Evolutionary conservation across 2,797 vertebrate species (phyloP).

Genomic region (Poeciliopsis paucimaculata): DNA sequence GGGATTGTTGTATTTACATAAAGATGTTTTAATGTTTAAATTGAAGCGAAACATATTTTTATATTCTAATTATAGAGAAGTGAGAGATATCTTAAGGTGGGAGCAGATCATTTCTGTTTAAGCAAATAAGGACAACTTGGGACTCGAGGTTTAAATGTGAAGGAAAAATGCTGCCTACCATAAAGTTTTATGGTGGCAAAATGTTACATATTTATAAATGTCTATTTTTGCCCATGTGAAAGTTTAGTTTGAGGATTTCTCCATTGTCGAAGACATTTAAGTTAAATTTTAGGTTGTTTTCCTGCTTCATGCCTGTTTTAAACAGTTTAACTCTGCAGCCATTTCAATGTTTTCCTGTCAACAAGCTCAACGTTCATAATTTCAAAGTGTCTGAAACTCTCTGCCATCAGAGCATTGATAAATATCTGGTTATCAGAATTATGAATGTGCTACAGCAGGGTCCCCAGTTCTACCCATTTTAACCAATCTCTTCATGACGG

Average conservation of each 20-base stretch:
- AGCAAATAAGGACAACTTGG: not conserved
- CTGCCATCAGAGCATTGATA: no score
- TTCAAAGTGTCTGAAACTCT: not conserved
- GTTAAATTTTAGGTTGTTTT: not conserved
- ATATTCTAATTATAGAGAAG: not conserved
- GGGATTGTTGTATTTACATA: conserved; percentile 7
- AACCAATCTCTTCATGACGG: not conserved
- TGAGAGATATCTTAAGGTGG: not conserved
- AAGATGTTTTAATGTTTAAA: conserved; percentile 23
- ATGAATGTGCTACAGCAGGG: not conserved
- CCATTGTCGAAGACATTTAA: conserved; percentile 8
- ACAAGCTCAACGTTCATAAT: not conserved
- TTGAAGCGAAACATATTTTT: not conserved
- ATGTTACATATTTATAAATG: conserved; percentile 2
- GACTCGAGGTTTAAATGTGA: not conserved
- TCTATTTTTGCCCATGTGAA: conserved; percentile 34
- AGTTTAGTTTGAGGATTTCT: not conserved
- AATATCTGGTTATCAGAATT: not conserved
- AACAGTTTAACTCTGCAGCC: not conserved
- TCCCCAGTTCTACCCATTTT: not conserved
- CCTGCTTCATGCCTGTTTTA: conserved; percentile 31
- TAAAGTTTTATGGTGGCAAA: not conserved
- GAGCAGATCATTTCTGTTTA: not conserved
- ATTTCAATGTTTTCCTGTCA: conserved; percentile 5
- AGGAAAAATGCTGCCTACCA: not conserved